Percentiles rank a stretch among this genome's conserved stretches.
Evolutionary conservation across 2,888 invertebrate genomes (phyloP).

Genomic region (Leptinotarsa rubiginosa): DNA sequence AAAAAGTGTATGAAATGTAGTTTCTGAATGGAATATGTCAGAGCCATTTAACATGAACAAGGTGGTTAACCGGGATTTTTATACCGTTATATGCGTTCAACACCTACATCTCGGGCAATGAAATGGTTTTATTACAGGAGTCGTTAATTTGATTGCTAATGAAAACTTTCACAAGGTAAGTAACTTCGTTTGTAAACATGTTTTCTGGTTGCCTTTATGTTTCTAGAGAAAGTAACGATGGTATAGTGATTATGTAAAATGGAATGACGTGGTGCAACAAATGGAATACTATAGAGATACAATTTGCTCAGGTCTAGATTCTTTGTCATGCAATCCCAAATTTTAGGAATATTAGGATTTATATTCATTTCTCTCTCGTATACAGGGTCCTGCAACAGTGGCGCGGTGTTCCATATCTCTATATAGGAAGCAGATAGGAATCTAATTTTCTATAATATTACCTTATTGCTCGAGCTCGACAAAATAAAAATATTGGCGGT

Average conservation of each 20-base stretch:
- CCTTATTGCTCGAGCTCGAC: too few relatives aligned
- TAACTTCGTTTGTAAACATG: constrained; percentile 39
- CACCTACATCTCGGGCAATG: constrained; percentile 32
- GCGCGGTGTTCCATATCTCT: too few relatives aligned
- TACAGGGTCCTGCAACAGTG: too few relatives aligned
- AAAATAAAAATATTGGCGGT: too few relatives aligned
- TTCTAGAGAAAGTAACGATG: constrained; percentile 1
- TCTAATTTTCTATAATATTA: too few relatives aligned
- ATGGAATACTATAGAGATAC: background rate
- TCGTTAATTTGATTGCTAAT: constrained; percentile 45
- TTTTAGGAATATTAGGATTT: too few relatives aligned
- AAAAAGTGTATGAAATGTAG: background rate
- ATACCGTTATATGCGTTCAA: constrained; percentile 26
- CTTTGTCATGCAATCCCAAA: too few relatives aligned
- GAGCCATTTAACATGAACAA: background rate
- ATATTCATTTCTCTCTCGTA: too few relatives aligned
- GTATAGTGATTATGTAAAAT: constrained; percentile 12
- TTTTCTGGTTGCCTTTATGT: constrained; percentile 32
- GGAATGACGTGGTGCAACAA: background rate
- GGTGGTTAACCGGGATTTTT: constrained; percentile 9
- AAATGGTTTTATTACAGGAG: constrained; percentile 43
- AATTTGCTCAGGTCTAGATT: background rate
- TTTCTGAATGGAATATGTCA: background rate
- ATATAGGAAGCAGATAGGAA: too few relatives aligned
- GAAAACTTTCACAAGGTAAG: constrained; percentile 36